Base-by-base conservation (phyloP, 35 echinoderm and acorn worm genomes). In the Ophiothrix spiculata region DNA sequence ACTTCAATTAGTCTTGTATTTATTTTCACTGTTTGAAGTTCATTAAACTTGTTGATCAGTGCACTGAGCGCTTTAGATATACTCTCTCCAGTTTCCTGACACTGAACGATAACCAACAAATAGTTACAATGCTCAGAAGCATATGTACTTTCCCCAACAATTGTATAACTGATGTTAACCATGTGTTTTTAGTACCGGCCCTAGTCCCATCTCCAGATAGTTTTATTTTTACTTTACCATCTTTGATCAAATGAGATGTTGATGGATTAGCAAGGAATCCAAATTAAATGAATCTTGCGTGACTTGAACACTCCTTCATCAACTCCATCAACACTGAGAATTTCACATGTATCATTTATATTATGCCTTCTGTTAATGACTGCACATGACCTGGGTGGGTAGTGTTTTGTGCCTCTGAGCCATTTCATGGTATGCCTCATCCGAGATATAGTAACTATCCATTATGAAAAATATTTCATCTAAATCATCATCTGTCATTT, bases 391-490 rank as follows among this genome's bases (percentile, higher is more conserved):
- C 84, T 80, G 49, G 87, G 79, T 76, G 35, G 88, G 75, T 39
- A 84, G 54, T 21, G 33, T 36, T n/a, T 38, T 60, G 31, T 77
- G 23, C 16, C 75, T 39, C 32, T 90, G 82, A 34, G 88, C 82
- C 39, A 85, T 39, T 56, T 90, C 79, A 87, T 92, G 84, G 74
- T 87, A 92, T 29, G 78, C 77, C 33, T 77, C 32, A 82, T 92
- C 77, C 34, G 56, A 39, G 37, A 91, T 81, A 37, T 87, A 76
- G 80, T 49, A 74, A 17, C 31, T 35, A 49, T 92, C 90, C 90
- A 92, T 92, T 19, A 92, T 86, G 63, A 87, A 92, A 82, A 92
- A 81, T 39, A 90, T 79, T 28, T 87, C 81, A 82, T 92, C 84
- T 23, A 80, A 36, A 56, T 79, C 81, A 36, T 80, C 75, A 78